Percentiles rank a stretch among this genome's conserved stretches.
Evolutionary conservation across 2,888 invertebrate genomes (phyloP).

Genomic region (Podotricha telesiphe): DNA sequence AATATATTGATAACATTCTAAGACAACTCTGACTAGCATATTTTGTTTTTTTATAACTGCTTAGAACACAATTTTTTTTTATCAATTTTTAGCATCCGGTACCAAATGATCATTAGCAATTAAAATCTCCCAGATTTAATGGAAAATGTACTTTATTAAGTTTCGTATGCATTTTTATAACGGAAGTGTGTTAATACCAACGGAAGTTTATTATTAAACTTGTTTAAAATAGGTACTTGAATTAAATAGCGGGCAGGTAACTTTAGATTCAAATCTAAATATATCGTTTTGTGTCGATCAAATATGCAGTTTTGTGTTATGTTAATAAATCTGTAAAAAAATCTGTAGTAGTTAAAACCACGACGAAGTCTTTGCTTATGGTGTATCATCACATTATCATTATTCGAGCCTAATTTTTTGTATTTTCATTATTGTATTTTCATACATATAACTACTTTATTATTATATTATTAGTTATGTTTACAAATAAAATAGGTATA

Average conservation of each 20-base stretch:
- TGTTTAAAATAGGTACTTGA: slow-evolving; percentile 31
- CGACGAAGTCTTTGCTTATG: not conserved
- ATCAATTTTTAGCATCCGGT: slow-evolving; percentile 18
- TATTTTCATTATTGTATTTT: not conserved
- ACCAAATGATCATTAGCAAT: slow-evolving; percentile 1
- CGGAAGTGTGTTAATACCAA: slow-evolving; percentile 60
- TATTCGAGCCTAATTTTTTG: not conserved
- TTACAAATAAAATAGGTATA: not conserved
- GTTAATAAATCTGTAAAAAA: not conserved
- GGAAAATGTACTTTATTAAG: slow-evolving; percentile 50
- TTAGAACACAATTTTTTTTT: not conserved
- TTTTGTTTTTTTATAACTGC: slow-evolving; percentile 18
- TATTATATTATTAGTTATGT: not conserved
- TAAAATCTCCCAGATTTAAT: slow-evolving; percentile 32
- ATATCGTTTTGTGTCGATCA: too few species aligned
- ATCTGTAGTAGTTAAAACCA: not conserved
- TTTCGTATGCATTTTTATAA: slow-evolving; percentile 55
- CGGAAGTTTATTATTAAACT: slow-evolving; percentile 37
- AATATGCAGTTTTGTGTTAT: slow-evolving; percentile 6
- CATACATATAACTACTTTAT: not conserved
- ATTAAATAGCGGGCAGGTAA: slow-evolving; percentile 13
- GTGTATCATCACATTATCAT: not conserved
- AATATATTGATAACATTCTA: slow-evolving; percentile 51
- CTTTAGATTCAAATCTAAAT: slow-evolving; percentile 23
- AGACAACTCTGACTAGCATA: slow-evolving; percentile 14